A percentile compares a stretch with the other conserved stretches of the same genome.
Evolutionary conservation across 2,888 invertebrate genomes (phyloP).

Genomic region (Dastarcus helophoroides): DNA sequence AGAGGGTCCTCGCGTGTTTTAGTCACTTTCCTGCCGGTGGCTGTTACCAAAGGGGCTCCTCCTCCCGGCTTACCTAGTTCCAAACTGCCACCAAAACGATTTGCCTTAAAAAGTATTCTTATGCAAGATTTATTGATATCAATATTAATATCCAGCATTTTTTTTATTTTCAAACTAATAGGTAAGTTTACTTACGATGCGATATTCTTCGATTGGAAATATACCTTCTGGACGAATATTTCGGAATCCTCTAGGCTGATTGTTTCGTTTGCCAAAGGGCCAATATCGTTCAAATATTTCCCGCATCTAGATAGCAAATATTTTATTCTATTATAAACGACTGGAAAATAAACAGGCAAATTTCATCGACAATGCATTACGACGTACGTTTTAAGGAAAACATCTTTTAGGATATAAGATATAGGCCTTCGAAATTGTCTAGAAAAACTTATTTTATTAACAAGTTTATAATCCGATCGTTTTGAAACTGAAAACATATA

Average conservation of each 20-base stretch:
- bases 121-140: too few relatives aligned
- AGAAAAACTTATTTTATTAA: too few relatives aligned
- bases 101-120: constrained; percentile 21
- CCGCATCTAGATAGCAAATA: constrained; percentile 50
- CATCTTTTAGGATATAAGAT: too few relatives aligned
- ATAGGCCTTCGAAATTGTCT: too few relatives aligned
- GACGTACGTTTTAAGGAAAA: too few relatives aligned
- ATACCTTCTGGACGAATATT: constrained; percentile 56
- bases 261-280: constrained; percentile 55
- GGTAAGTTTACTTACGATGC: constrained; percentile 34
- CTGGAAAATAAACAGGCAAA: too few relatives aligned
- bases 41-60: constrained; percentile 33
- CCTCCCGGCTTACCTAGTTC: constrained; percentile 29
- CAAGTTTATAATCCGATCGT: too few relatives aligned
- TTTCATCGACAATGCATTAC: too few relatives aligned
- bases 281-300: constrained; percentile 61
- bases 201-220: constrained; percentile 46
- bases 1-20: constrained; percentile 48
- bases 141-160: too few relatives aligned
- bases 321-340: too few relatives aligned
- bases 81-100: constrained; percentile 28
- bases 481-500: too few relatives aligned
- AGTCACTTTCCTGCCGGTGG: constrained; percentile 31
- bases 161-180: too few relatives aligned
- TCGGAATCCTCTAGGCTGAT: constrained; percentile 44